Conservation (phyloP, 2,113 vertebrate species). For the Nematolebias whitei region DNA sequence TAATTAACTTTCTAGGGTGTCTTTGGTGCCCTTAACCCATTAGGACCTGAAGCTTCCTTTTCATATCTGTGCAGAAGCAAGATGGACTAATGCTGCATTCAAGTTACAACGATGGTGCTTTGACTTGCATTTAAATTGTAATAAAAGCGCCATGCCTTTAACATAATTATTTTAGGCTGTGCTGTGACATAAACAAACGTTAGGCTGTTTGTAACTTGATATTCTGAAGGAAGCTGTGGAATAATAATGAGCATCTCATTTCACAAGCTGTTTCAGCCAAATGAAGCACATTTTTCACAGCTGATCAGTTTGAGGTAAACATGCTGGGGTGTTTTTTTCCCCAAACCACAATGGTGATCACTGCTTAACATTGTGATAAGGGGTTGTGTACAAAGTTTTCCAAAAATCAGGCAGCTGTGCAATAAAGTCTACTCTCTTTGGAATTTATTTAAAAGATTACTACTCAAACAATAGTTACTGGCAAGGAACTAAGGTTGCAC, state of each 20-base stretch:
- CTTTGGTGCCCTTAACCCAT: background rate
- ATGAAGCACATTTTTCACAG: conserved; percentile 30
- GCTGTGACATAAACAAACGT: conserved; percentile 13
- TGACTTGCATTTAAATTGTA: background rate
- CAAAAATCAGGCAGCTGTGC: background rate
- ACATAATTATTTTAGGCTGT: background rate
- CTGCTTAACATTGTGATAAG: conserved; percentile 17
- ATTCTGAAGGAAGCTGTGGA: conserved; percentile 17
- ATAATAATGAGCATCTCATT: conserved; percentile 31
- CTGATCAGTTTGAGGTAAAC: conserved; percentile 30
- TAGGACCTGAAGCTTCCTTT: background rate
- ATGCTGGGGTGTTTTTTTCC: conserved; percentile 14
- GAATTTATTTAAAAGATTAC: background rate
- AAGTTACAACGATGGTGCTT: background rate
- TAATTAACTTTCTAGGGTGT: background rate
- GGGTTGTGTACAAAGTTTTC: background rate
- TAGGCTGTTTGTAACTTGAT: background rate
- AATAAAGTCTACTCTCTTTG: background rate
- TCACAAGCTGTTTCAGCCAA: conserved; percentile 31
- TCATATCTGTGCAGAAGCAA: background rate
- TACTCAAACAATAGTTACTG: background rate
- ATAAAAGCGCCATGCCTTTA: conserved; percentile 4
- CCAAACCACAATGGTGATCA: conserved; percentile 21
- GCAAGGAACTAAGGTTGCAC: background rate
- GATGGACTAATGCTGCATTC: background rate